Base-by-base conservation (phyloP, 2,113 vertebrate species). In the Cervus canadensis region DNA sequence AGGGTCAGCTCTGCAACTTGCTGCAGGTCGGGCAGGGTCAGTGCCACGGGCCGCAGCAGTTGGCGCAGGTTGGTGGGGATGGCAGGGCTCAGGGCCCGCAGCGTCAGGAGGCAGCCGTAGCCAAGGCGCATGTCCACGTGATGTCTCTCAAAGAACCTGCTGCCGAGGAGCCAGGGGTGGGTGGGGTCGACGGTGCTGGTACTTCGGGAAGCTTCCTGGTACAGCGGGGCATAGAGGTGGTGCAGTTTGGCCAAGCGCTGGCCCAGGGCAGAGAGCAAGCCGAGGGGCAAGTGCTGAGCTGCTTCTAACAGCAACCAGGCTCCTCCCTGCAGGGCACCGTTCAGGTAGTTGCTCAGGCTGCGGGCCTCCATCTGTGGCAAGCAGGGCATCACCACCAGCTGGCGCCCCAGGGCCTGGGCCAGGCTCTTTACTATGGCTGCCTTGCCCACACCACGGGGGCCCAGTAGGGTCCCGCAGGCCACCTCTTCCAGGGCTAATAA, bases 261-360 rank as follows among this genome's bases (percentile, higher is more conserved):
- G 67, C 98, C 99, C 56, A 99, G 95, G 40, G 98, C 96, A 2
- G 98, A 99, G 79, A 99, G 98, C 26, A 98, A 94, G 7, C 97
- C 98, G 6, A 94, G 96, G 40, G 98, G 97, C 56, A 99, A 96
- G 9, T 78, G 98, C 60, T 99, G 98, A 19, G 98, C 98, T 60
- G 97, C 98, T 17, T 99, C 98, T 90, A 99, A 93, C 12, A 99
- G 90, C 83, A 99, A 98, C 99, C 99, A 99, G 3, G 99, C 99
- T 7, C 99, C 99, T 3, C 98, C 95, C 87, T 99, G 99, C 52
- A 99, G 98, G 5, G 99, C 99, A 17, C 99, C 99, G 0, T 98
- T 89, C 45, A 99, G 96, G 98, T 99, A 98, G 71, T 97, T 98
- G 79, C 98, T 98, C 95, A 99, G 71, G 87, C 98, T 98, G 30